phyloP scores from a whole-genome alignment of 1,140 invertebrate genomes.

The Venustaconcha ellipsiformis region DNA sequence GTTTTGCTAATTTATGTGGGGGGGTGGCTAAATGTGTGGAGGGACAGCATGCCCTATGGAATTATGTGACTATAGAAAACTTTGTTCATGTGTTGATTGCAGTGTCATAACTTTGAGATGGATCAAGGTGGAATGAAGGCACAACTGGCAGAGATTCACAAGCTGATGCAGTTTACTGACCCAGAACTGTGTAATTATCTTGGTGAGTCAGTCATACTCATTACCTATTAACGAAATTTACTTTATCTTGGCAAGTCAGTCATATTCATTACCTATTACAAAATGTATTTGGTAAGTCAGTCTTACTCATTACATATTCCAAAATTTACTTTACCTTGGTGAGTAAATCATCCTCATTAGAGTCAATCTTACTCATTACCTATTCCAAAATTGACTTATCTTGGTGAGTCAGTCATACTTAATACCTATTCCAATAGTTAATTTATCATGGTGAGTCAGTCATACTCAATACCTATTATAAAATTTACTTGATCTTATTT shows the following conservation, averaged over 20 bases:
- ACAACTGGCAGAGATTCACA: conserved; percentile 88
- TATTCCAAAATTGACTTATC: conserved; percentile 72
- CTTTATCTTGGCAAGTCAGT: no score
- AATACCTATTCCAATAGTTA: no score
- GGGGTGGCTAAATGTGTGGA: no score
- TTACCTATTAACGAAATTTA: no score
- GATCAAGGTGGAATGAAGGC: conserved; percentile 97
- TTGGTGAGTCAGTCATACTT: conserved; percentile 61
- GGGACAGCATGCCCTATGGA: no score
- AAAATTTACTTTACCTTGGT: conserved; percentile 74
- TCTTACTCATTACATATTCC: no score
- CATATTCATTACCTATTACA: no score
- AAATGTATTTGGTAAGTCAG: conserved; percentile 65
- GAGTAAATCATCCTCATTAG: conserved; percentile 7
- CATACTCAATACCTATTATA: no score
- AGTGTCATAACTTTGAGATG: conserved; percentile 96
- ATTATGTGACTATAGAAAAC: no score
- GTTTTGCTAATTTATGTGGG: no score
- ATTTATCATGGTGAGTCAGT: no score
- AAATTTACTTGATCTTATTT: conserved; percentile 74
- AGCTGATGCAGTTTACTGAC: conserved; percentile 84
- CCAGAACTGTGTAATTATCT: conserved; percentile 87
- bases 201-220: conserved; percentile 52
- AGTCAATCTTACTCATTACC: no score
- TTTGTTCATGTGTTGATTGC: conserved; percentile 36